Base-by-base conservation (phyloP, 2,797 vertebrate genomes). In the Esox lucius region DNA sequence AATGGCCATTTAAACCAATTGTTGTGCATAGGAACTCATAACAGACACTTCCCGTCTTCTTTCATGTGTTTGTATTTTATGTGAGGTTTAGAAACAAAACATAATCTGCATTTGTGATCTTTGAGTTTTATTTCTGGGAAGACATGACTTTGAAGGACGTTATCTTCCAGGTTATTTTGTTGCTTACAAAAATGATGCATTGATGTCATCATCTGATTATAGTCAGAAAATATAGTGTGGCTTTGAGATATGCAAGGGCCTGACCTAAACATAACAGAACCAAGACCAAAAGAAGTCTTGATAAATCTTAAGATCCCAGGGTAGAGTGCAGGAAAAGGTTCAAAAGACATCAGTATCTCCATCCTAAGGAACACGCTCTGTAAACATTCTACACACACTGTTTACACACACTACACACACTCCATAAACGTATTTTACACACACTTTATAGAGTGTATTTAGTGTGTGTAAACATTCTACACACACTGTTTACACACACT, bases 281-380 rank as follows among this genome's bases (percentile, higher is more conserved):
- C 35, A 56, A 56, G 8, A 56, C 8, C 7, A 19, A 65, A 65
- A 65, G 26, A 65, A 17, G 65, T 75, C 46, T 15, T 7, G 39
- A 28, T 71, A 70, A 12, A 72, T 77, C 68, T 76, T 71, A 71
- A 78, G 74, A 67, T 72, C 77, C 33, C 62, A 81, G 78, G 75
- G 79, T 69, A 77, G 66, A 81, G 79, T 67, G 53, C 53, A 87
- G 64, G 73, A 83, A 76, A 88, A 84, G 79, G 85, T 88, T 88
- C 83, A 90, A 87, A 84, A 87, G 79, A 88, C 86, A 91, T 92
- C 86, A 91, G 89, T 81, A 88, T 90, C 78, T 79, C 74, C 28
- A 24, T 64, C 61, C 80, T 77, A 80, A 77, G 79, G 72, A 73
- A 73, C 42, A 48, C 72, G 51, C 62, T 33, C 15, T 31, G n/a